These are phyloP conservation scores for Hozukius guyotensis DNA, from an alignment of 2,797 vertebrate species.

Conservation along the genomic window DNA sequence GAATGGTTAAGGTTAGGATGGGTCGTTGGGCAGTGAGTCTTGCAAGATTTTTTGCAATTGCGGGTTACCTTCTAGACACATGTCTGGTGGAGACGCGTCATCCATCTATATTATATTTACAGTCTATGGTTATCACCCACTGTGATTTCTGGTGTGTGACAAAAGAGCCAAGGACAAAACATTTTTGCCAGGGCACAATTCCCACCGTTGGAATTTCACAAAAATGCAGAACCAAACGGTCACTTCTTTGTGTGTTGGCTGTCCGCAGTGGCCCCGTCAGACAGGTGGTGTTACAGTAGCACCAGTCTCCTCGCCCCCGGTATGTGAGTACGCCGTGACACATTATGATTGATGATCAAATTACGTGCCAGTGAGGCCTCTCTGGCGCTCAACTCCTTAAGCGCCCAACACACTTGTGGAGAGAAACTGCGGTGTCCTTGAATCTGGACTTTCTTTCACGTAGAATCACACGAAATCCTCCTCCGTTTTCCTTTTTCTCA, in stretches of 20 bases:
- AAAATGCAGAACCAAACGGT: slow-evolving; percentile 70
- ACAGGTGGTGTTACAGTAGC: slow-evolving; percentile 67
- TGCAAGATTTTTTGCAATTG: no score
- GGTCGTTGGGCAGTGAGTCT: no score
- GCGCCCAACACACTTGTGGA: neutral
- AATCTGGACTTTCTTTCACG: slow-evolving; percentile 15
- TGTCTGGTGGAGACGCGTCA: no score
- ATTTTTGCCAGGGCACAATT: slow-evolving; percentile 8
- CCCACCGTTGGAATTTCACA: slow-evolving; percentile 47
- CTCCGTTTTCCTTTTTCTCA: neutral
- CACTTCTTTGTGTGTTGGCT: slow-evolving; percentile 40
- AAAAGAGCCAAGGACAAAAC: neutral
- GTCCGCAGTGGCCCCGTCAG: slow-evolving; percentile 21
- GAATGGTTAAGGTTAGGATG: no score
- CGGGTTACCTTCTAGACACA: no score
- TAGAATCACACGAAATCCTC: neutral
- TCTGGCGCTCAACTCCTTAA: slow-evolving; percentile 22
- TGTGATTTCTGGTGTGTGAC: slow-evolving; percentile 16
- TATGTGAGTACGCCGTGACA: slow-evolving; percentile 38
- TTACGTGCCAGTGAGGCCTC: slow-evolving; percentile 40
- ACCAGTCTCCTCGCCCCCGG: slow-evolving; percentile 30
- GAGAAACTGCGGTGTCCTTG: slow-evolving; percentile 7
- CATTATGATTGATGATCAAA: slow-evolving; percentile 52
- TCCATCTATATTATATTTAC: no score
- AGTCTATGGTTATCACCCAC: neutral